Percentiles rank a stretch among this genome's conserved stretches.
Evolutionary conservation across 2,797 vertebrate species (phyloP).

Genomic region (Pristis pectinata): DNA sequence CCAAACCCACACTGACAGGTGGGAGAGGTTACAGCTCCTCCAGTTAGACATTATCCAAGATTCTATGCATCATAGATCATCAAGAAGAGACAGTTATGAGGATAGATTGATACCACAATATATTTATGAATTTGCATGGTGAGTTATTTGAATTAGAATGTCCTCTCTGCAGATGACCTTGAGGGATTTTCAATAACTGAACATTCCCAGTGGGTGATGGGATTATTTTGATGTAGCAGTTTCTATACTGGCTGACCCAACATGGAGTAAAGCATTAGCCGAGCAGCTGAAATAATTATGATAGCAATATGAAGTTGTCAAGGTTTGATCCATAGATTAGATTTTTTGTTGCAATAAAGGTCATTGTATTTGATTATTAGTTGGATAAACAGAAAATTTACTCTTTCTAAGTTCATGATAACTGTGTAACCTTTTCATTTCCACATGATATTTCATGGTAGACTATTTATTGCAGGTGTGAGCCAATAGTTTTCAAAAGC

Average conservation of each 20-base stretch:
- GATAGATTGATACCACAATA: background rate
- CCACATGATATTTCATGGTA: background rate
- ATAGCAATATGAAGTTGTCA: background rate
- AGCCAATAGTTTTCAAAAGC: background rate
- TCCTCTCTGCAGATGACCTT: background rate
- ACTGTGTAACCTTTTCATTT: background rate
- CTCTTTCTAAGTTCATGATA: background rate
- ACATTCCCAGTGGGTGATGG: constrained; percentile 28
- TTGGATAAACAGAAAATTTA: background rate
- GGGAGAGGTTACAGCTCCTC: background rate
- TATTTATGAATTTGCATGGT: background rate
- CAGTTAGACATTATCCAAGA: background rate
- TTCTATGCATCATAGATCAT: constrained; percentile 5
- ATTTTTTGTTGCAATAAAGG: background rate
- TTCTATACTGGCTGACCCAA: background rate
- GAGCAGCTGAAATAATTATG: background rate
- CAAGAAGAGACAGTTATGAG: background rate
- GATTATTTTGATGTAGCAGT: background rate
- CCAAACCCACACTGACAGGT: background rate
- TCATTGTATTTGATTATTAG: background rate
- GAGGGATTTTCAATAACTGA: constrained; percentile 23
- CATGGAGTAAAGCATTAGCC: background rate
- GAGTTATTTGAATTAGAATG: background rate
- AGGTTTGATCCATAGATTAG: background rate
- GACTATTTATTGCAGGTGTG: background rate